A percentile compares a stretch with the other conserved stretches of the same genome.
Evolutionary conservation across 2,113 vertebrate genomes (phyloP).

Genomic region (Artemisiospiza belli): DNA sequence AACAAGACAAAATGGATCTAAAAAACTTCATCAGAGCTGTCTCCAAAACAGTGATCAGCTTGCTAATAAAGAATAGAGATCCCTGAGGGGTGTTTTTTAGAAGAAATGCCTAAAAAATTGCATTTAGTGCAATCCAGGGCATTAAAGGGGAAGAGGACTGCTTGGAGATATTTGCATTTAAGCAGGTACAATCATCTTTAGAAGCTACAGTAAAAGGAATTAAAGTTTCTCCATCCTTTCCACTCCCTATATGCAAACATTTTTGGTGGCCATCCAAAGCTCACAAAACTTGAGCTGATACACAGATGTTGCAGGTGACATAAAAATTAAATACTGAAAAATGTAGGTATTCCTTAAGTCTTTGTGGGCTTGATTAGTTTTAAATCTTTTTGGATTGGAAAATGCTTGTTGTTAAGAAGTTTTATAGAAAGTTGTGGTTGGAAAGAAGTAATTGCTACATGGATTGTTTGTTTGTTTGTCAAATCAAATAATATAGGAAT

Average conservation of each 20-base stretch:
- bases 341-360: background rate
- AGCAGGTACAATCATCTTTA: background rate
- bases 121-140: background rate
- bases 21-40: background rate
- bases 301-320: background rate
- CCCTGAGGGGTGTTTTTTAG: background rate
- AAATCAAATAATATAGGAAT: background rate
- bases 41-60: background rate
- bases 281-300: background rate
- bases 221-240: background rate
- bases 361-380: background rate
- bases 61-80: background rate
- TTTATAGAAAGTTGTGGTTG: background rate
- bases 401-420: background rate
- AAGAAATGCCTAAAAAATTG: background rate
- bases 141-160: background rate
- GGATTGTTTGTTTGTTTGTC: background rate
- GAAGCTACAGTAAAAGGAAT: background rate
- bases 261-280: background rate
- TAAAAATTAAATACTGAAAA: background rate
- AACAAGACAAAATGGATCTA: background rate
- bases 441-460: background rate
- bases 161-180: background rate
- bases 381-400: background rate
- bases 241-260: background rate